Base-by-base conservation (phyloP, 2,113 vertebrate genomes). In the Cyanoliseus patagonus region DNA sequence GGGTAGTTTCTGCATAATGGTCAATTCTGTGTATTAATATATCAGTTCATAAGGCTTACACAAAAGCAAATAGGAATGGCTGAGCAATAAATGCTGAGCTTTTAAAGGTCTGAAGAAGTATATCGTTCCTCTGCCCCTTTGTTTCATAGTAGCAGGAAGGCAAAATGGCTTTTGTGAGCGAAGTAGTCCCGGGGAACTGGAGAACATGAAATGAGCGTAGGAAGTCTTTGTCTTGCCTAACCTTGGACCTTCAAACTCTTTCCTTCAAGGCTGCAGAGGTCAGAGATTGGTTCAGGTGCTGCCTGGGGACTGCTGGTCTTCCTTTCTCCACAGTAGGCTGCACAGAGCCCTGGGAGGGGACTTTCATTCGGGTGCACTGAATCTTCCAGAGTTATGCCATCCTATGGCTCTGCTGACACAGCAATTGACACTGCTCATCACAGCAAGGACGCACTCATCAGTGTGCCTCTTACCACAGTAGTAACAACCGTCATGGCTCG, bases 381-480 rank as follows among this genome's bases (percentile, higher is more conserved):
- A 46, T 37, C 16, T 78, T 63, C 11, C 2, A 3, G 33, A 30
- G 23, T 41, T 30, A 24, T 7, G 41, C 7, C 52, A 82, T 9
- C 1, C 57, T 81, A 27, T 1, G 4, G 7, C 11, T 55, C 5
- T 5, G 27, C 31, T 1, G 2, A 12, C 12, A 51, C 23, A 70
- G n/a, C 62, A 64, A 33, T 16, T 7, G 33, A 52, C 46, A 44
- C 39, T 19, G 10, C 30, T 20, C 53, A 20, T 55, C 53, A 55
- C 30, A 55, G 53, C 31, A 55, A 33, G 31, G 11, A 33, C 31
- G 33, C 31, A 33, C 53, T 55, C 31, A 69, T 1, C 1, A 46
- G 25, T 16, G 13, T 52, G 24, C 23, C 7, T 69, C 24, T 55
- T 49, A 49, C 31, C 61, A 16, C 7, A 31, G 11, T 25, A 9